Evolutionary conservation across 2,113 vertebrate genomes (phyloP).

Genomic region (Entomyzon cyanotis): DNA sequence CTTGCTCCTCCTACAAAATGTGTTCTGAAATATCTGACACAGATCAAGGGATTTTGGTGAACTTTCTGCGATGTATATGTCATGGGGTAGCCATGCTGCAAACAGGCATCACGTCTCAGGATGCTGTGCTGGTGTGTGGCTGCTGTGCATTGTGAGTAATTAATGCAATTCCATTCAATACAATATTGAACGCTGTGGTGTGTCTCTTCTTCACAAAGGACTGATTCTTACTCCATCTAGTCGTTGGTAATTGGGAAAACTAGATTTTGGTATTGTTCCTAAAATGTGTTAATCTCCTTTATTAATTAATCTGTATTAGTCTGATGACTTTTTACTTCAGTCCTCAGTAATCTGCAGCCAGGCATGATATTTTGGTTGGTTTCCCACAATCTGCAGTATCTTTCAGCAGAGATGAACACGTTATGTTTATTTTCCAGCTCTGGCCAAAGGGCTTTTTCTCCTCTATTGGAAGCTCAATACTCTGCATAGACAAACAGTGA

Average conservation of each 20-base stretch:
- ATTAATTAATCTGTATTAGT: neutral
- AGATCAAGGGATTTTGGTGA: neutral
- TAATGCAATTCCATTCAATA: neutral
- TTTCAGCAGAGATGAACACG: neutral
- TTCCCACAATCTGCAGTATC: neutral
- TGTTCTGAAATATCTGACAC: neutral
- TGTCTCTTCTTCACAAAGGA: neutral
- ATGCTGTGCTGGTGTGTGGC: neutral
- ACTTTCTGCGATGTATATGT: rapidly evolving
- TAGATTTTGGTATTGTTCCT: neutral
- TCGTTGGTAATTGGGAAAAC: neutral
- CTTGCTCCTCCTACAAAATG: neutral
- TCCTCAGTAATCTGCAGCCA: neutral
- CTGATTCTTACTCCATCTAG: neutral
- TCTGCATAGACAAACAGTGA: neutral
- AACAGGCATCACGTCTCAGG: neutral
- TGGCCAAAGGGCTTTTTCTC: neutral
- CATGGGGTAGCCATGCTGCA: neutral
- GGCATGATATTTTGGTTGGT: neutral
- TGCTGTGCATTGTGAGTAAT: neutral
- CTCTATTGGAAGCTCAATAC: neutral
- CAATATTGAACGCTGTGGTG: neutral
- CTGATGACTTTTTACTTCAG: neutral
- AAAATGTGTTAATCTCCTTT: neutral
- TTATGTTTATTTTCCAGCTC: neutral